A percentile compares a stretch with the other conserved stretches of the same genome.
Conservation (phyloP, 2,113 vertebrate genomes). For the Tetrao urogallus region DNA sequence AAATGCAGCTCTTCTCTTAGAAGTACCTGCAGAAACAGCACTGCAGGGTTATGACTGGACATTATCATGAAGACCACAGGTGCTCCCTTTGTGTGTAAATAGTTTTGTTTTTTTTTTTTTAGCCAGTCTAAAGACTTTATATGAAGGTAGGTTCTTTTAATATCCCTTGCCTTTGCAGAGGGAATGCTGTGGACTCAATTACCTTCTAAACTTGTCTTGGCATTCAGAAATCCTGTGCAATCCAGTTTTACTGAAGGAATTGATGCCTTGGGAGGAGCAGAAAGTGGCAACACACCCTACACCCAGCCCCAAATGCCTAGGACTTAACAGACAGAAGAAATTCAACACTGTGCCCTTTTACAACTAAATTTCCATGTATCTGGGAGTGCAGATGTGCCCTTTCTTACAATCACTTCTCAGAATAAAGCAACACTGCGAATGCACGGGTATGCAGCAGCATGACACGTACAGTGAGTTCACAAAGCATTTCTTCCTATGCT, state of each 20-base stretch:
- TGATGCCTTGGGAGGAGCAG: not conserved
- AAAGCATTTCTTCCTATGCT: constrained; percentile 10
- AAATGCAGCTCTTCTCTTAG: not conserved
- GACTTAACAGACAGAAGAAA: not conserved
- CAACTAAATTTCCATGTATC: rapidly evolving
- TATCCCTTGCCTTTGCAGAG: not conserved
- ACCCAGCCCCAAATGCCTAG: not conserved
- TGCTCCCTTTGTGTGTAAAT: not conserved
- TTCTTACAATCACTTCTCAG: constrained; percentile 38
- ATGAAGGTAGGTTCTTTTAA: not conserved
- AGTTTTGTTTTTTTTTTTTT: not conserved
- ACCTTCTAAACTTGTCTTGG: not conserved
- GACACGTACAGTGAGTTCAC: not conserved
- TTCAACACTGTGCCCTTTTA: not conserved
- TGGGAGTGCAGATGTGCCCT: not conserved
- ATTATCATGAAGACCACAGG: not conserved
- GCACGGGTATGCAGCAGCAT: not conserved
- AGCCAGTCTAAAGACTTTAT: not conserved
- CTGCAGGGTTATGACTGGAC: rapidly evolving
- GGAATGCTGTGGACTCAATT: not conserved
- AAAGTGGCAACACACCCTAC: not conserved
- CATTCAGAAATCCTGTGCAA: not conserved
- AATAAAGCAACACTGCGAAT: not conserved
- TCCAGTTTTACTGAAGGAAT: not conserved
- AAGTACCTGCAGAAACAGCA: not conserved